Evolutionary conservation across 2,888 invertebrate species (phyloP).

Genomic region (Xestia rhomboidea): DNA sequence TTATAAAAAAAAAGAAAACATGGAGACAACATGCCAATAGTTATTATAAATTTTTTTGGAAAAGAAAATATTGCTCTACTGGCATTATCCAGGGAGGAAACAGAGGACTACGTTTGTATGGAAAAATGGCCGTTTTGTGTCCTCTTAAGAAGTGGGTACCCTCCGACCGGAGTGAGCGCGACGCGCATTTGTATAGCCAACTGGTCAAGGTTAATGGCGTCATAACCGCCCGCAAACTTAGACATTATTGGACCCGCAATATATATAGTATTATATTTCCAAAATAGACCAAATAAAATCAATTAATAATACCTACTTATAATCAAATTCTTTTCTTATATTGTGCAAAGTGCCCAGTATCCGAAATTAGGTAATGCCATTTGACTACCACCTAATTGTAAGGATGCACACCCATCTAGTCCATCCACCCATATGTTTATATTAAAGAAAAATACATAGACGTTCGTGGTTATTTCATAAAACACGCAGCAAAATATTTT

Average conservation of each 20-base stretch:
- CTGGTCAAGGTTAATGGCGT: background rate
- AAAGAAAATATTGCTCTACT: no score
- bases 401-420: background rate
- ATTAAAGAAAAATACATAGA: background rate
- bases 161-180: background rate
- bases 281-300: background rate
- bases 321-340: background rate
- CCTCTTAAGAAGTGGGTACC: background rate
- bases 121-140: no score
- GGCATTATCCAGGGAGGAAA: no score
- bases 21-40: no score
- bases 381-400: background rate
- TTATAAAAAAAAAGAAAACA: no score
- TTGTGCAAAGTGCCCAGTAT: background rate
- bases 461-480: background rate
- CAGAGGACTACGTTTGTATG: no score
- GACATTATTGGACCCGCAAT: no score
- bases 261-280: background rate
- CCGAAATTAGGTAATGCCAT: background rate
- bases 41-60: no score
- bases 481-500: background rate
- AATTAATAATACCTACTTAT: no score
- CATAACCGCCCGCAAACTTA: background rate
- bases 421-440: background rate
- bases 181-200: constrained; percentile 3